Conservation (phyloP, 2,797 vertebrate genomes). For the Protosalanx chinensis region DNA sequence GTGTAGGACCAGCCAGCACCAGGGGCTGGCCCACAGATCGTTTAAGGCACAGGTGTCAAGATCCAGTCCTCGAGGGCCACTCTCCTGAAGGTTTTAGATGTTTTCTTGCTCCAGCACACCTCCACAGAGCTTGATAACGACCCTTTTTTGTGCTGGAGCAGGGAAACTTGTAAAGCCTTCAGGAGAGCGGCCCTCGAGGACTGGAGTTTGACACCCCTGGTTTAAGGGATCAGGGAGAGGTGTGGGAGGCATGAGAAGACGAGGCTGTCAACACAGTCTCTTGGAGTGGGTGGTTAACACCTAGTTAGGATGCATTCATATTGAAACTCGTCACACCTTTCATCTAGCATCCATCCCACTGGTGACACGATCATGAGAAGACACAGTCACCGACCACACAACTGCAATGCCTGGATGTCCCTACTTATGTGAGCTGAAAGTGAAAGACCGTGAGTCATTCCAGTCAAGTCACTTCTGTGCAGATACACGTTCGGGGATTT, state of each 20-base stretch:
- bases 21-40: neutral
- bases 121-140: too few relatives aligned
- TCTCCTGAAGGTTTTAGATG: too few relatives aligned
- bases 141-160: too few relatives aligned
- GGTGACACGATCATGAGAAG: slow-evolving; percentile 42
- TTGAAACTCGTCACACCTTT: slow-evolving; percentile 33
- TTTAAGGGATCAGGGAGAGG: too few relatives aligned
- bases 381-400: slow-evolving; percentile 46
- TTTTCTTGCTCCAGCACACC: too few relatives aligned
- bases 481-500: slow-evolving; percentile 37
- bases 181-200: too few relatives aligned
- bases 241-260: neutral
- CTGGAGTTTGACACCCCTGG: too few relatives aligned
- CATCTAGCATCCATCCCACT: slow-evolving; percentile 23
- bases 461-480: slow-evolving; percentile 40
- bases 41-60: too few relatives aligned
- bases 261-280: neutral
- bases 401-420: slow-evolving; percentile 58
- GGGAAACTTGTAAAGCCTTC: too few relatives aligned
- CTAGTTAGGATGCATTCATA: slow-evolving; percentile 33
- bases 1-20: neutral
- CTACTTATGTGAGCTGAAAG: slow-evolving; percentile 36
- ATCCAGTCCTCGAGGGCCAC: too few relatives aligned
- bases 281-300: slow-evolving; percentile 20
- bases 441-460: slow-evolving; percentile 51